These are phyloP conservation scores for Aplochiton taeniatus DNA, from an alignment of 2,797 vertebrate genomes.

Conservation along the genomic window DNA sequence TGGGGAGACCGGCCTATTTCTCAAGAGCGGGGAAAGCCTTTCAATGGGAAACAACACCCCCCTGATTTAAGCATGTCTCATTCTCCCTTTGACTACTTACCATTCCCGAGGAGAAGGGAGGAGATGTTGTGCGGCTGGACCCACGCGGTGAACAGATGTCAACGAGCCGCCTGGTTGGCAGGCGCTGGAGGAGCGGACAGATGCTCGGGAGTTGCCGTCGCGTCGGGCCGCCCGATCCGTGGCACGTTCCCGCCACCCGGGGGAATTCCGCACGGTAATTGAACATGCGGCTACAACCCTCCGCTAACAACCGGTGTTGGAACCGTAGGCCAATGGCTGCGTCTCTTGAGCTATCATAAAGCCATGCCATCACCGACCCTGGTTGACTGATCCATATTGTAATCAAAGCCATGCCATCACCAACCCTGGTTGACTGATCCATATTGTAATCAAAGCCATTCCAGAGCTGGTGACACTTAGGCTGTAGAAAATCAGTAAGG, in stretches of 20 bases:
- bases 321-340: conserved; percentile 25
- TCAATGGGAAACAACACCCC: background rate
- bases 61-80: conserved; percentile 10
- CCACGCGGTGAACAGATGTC: conserved; percentile 57
- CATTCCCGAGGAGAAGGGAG: conserved; percentile 29
- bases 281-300: conserved; percentile 37
- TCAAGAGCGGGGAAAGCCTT: too few species aligned
- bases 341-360: conserved; percentile 14
- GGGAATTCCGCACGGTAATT: conserved; percentile 47
- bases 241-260: conserved; percentile 43
- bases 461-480: background rate
- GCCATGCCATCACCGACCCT: background rate
- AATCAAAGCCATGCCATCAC: background rate
- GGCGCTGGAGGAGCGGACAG: conserved; percentile 37
- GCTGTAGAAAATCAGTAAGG: background rate
- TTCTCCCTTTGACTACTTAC: conserved; percentile 4
- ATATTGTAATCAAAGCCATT: background rate
- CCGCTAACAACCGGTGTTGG: conserved; percentile 38
- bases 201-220: conserved; percentile 54
- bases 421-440: background rate
- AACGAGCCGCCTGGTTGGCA: conserved; percentile 38
- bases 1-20: too few species aligned
- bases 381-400: background rate
- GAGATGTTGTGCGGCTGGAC: conserved; percentile 44
- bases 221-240: conserved; percentile 46